Evolutionary conservation across 2,888 invertebrate genomes (phyloP), one percentile per base, ranked within the genome.

Genomic region (Netelia melanura): DNA sequence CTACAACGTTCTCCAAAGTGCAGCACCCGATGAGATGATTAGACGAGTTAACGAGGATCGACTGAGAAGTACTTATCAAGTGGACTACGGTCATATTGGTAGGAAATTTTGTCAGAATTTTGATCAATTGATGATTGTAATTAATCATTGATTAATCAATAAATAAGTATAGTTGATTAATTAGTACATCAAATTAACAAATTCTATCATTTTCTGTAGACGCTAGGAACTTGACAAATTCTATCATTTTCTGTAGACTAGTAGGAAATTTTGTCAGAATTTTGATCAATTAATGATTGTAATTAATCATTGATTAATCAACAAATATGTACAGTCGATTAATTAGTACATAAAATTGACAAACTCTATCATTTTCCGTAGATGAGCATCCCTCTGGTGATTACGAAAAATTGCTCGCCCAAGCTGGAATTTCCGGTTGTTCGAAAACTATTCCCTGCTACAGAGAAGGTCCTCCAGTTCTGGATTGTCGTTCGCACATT

Each of bases 1-100:
- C 88, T 96, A 96, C 92, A 95, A 95, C 91, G 95, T 96, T 72
- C 90, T 96, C 64, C 95, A 95, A 89, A 95, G 94, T 65, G 95
- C 95, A 30, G 95, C 96, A 0, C 94, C 95, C 1, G 95, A 95
- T 72, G 89, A 91, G 44, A 91, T 96, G 65, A 94, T 95, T 79
- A 95, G 95, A 82, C 94, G 95, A n/a, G 95, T 96, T 30, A 95
- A 96, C 89, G 93, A 94, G 8, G 96, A 96, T 89, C 93, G 96
- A 44, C 94, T 96, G 86, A 90, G 71, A 65, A 88, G 89, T 1
- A 96, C 96, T 0, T 96, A 96, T 91, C 95, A 95, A 91, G 94
- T 95, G 1, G 96, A 96, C 90, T 96, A 92, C 88, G 95, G 95
- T 85, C 92, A 94, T 72, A 89, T 92, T 85, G 92, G 94, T 94